Percentiles rank a stretch among this genome's conserved stretches.
phyloP scores from a whole-genome alignment of 2,797 vertebrate genomes.

The Coreius guichenoti region DNA sequence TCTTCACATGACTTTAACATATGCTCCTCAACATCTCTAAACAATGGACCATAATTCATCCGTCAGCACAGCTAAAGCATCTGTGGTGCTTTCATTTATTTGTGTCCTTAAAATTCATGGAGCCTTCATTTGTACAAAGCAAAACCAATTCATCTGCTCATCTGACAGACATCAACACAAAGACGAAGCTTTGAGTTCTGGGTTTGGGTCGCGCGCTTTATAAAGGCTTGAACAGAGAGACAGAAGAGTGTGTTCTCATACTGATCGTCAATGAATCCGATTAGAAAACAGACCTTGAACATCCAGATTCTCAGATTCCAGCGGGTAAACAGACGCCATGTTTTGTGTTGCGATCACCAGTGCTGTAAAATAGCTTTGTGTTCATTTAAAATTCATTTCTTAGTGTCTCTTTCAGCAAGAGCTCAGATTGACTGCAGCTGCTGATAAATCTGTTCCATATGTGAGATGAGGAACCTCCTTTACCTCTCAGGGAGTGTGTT shows the following conservation, averaged over 20 bases:
- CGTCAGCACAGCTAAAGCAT: background rate
- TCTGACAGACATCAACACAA: background rate
- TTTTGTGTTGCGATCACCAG: background rate
- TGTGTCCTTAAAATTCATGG: background rate
- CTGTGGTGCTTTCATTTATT: background rate
- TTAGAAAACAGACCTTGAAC: background rate
- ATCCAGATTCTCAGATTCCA: background rate
- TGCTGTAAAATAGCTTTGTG: conserved; percentile 54
- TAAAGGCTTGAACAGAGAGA: background rate
- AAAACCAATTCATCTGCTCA: background rate
- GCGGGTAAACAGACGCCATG: background rate
- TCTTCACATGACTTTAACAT: conserved; percentile 39
- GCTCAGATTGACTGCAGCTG: conserved; percentile 76
- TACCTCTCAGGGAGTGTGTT: conserved; percentile 77
- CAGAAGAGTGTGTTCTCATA: background rate
- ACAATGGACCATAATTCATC: conserved; percentile 38
- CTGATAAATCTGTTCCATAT: conserved; percentile 72
- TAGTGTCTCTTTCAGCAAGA: conserved; percentile 67
- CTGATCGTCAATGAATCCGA: background rate
- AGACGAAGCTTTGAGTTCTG: background rate
- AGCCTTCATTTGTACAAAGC: background rate
- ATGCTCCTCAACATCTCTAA: conserved; percentile 9
- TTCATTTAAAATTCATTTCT: conserved; percentile 76
- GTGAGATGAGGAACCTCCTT: conserved; percentile 75
- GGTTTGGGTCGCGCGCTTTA: too few relatives aligned